Evolutionary conservation across 2,888 invertebrate species (phyloP).

Genomic region (Oegoconia quadripuncta): DNA sequence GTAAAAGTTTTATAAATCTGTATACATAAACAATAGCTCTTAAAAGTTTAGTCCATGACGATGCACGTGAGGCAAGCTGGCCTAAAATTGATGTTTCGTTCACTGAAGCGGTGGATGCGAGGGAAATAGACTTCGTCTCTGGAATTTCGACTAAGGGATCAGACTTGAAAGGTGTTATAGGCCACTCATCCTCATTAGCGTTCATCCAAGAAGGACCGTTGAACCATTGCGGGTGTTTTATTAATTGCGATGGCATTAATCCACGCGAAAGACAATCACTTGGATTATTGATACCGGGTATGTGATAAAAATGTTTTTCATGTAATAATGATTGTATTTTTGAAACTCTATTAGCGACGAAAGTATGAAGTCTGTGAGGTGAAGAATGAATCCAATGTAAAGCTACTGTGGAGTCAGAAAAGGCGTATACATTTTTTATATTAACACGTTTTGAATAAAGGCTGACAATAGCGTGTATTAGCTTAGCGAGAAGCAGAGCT

Average conservation of each 20-base stretch:
- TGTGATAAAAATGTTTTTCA: conserved; percentile 9
- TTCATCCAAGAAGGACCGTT: conserved; percentile 8
- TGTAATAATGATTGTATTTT: conserved; percentile 7
- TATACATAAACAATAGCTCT: not conserved
- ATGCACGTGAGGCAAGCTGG: not conserved
- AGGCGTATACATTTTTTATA: conserved; percentile 2
- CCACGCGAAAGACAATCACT: conserved; percentile 18
- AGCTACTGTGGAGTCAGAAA: conserved; percentile 14
- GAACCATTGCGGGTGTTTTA: conserved; percentile 11
- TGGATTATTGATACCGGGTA: conserved; percentile 15
- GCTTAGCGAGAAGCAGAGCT: conserved; percentile 8
- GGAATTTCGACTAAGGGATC: not conserved
- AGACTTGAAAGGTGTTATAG: not conserved
- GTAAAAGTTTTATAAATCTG: not conserved
- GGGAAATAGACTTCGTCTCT: not conserved
- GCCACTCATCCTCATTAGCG: not conserved
- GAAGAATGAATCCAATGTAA: conserved; percentile 15
- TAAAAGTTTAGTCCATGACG: not conserved
- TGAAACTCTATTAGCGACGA: conserved; percentile 17
- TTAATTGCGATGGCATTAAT: conserved; percentile 7
- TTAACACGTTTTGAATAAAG: too few relatives aligned
- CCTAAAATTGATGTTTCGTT: not conserved
- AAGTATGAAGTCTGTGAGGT: conserved; percentile 15
- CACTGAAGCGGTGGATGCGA: not conserved
- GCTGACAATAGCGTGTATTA: too few relatives aligned